These are phyloP conservation scores for Hydroisotoma schaefferi DNA, from an alignment of 2,888 invertebrate species.

Conservation along the genomic window DNA sequence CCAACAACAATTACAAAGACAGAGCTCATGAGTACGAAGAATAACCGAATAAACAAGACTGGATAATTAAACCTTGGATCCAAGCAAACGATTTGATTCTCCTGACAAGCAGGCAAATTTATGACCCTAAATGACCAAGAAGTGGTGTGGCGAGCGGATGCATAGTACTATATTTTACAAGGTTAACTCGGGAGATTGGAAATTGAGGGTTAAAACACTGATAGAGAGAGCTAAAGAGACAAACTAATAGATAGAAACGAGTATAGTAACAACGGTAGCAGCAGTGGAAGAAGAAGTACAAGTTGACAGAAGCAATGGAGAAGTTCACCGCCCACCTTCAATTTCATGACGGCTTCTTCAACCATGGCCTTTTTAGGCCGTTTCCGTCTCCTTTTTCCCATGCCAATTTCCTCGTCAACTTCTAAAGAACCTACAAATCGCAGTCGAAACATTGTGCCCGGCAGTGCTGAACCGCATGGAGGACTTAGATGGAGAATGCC, in stretches of 20 bases:
- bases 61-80: not conserved
- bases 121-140: slow-evolving; percentile 3
- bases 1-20: slow-evolving; percentile 3
- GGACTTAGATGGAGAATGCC: slow-evolving; percentile 33
- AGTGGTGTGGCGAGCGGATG: not conserved
- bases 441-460: slow-evolving; percentile 74
- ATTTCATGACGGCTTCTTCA: slow-evolving; percentile 79
- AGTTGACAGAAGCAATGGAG: slow-evolving; percentile 8
- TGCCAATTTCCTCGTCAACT: slow-evolving; percentile 71
- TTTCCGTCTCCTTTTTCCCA: slow-evolving; percentile 65
- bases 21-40: no score
- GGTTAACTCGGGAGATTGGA: no score
- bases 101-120: slow-evolving; percentile 7
- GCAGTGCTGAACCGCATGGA: slow-evolving; percentile 54
- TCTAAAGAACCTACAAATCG: slow-evolving; percentile 80
- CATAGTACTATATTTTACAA: not conserved
- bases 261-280: no score
- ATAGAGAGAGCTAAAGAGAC: slow-evolving; percentile 4
- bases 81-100: slow-evolving; percentile 1
- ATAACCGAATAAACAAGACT: not conserved
- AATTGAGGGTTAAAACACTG: not conserved
- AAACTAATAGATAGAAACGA: not conserved
- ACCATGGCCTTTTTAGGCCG: slow-evolving; percentile 84
- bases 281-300: slow-evolving; percentile 9
- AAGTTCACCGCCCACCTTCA: slow-evolving; percentile 61